Base-by-base conservation (phyloP, 1,140 invertebrate species). In the Rhopalosiphum padi region DNA sequence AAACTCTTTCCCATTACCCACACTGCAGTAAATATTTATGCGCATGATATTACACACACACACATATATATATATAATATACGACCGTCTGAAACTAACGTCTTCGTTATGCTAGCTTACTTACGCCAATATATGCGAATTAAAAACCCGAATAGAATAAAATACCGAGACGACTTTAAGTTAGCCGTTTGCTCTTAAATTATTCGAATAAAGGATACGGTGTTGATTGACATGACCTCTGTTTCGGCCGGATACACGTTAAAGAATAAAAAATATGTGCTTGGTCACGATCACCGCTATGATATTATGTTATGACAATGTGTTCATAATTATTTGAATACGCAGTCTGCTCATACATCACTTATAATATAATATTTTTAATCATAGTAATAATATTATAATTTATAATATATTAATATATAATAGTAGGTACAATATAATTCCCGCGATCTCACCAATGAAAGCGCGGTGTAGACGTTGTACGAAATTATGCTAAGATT, bases 121-220 rank as follows among this genome's bases (percentile, higher is more conserved):
- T n/a, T 77, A 77, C n/a, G 30, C 15, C 30, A 6, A 30, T 30
- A 68, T 77, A 77, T n/a, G 30, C 5, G 60, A 77, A 77, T 77
- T 77, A n/a, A n/a, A 77, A 77, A n/a, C n/a, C n/a, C 60, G 60
- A 77, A 77, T n/a, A 77, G 60, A 77, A 77, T 77, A 77, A 77
- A 77, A 77, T 77, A 35, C 30, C 60, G 60, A n/a, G n/a, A 77
- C n/a, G 60, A 77, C 30, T 77, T n/a, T 77, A 77, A 77, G 60
- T 35, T n/a, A n/a, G 30, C n/a, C 60, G 18, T 77, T 77, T n/a
- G 30, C 60, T 68, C 60, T 30, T 77, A 77, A 77, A 77, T 77
- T n/a, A 77, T 77, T n/a, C 30, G 4, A 77, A 77, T 77, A 77
- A 77, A 77, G 60, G 30, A 77, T 18, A 77, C 60, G 30, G 60